Conservation (phyloP, 2,888 invertebrate species). For the Caradrina kadenii region DNA sequence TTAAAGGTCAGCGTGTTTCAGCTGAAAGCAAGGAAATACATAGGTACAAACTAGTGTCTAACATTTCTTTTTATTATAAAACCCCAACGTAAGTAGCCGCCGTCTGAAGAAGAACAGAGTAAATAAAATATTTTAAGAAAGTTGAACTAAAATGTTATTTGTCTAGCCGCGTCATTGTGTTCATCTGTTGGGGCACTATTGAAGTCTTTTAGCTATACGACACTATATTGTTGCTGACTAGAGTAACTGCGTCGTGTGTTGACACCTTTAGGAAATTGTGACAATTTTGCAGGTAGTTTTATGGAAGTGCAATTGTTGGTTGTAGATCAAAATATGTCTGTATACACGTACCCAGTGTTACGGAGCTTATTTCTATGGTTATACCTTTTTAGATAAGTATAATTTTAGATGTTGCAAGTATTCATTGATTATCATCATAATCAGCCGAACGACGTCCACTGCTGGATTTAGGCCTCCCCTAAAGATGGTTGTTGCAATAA, state of each 20-base stretch:
- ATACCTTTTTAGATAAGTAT: no score
- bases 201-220: slow-evolving; percentile 6
- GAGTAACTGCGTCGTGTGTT: neutral
- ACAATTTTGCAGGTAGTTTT: neutral
- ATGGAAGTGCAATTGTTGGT: neutral
- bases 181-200: neutral
- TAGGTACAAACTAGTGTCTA: neutral
- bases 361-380: no score
- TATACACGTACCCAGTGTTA: no score
- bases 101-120: slow-evolving; percentile 6
- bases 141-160: slow-evolving; percentile 2
- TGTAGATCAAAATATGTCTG: no score
- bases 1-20: no score
- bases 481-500: no score
- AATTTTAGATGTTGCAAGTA: no score
- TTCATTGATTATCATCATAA: no score
- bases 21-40: no score
- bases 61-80: no score
- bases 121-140: slow-evolving; percentile 6
- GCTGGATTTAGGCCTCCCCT: no score
- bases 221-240: neutral
- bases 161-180: slow-evolving; percentile 8
- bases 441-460: no score
- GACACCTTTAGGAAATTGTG: slow-evolving; percentile 1
- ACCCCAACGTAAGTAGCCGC: neutral